Base-by-base conservation (phyloP, 2,888 invertebrate species). In the Smittia sp. region DNA sequence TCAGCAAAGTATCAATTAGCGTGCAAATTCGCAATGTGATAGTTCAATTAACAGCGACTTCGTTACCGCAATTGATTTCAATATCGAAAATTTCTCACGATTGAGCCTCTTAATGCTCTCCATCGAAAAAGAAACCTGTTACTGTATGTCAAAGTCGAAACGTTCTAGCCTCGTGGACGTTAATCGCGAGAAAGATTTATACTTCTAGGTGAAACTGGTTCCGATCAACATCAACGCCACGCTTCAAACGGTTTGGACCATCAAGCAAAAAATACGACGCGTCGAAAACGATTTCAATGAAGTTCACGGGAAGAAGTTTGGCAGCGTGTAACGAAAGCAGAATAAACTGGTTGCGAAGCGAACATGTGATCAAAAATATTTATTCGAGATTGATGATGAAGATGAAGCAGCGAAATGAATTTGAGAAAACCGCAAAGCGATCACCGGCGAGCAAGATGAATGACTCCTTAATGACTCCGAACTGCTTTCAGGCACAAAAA, bases 381-480 rank as follows among this genome's bases (percentile, higher is more conserved):
- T 58, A 58, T 20, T 46, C 3, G 6, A 22, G 22, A 58, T 58
- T 58, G 58, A 22, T 58, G n/a, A n/a, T n/a, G 22, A 18, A 4
- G 22, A 58, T n/a, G 58, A 58, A 58, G 58, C 15, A 46, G n/a
- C 2, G 15, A 6, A 46, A 32, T 9, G 9, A 32, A 32, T 32
- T 32, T 32, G 32, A 32, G 32, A 15, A 46, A 46, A 46, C 46
- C 46, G 46, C 46, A 46, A 46, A 46, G 46, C 46, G 11, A 46
- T 46, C 46, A 46, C 46, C 46, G 46, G 22, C 2, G 6, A 22
- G 4, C 18, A 22, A 58, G 58, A 58, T 4, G 58, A 58, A 58
- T 58, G 58, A 58, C 58, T 58, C 58, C 22, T 58, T 58, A 58
- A 58, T 58, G 22, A 58, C 58, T 18, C 13, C 15, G 58, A 58